Evolutionary conservation across 2,113 vertebrate genomes (phyloP), one percentile per base, ranked within the genome.

Genomic region (Tetrax tetrax): DNA sequence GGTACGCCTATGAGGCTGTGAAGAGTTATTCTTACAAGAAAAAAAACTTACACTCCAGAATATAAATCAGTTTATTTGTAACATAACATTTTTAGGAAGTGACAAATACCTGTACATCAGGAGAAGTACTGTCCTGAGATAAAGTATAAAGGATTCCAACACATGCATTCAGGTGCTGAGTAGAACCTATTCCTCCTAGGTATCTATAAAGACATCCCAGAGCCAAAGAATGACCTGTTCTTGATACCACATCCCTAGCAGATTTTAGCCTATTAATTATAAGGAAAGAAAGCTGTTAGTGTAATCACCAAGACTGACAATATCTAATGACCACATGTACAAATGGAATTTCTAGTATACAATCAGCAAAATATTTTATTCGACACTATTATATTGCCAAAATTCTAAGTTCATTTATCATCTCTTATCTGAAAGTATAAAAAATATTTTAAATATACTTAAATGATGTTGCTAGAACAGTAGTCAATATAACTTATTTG

Each of bases 101-200:
- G 27, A 65, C 37, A 81, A 89, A 38, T 97, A 99, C 99, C 98
- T 99, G 99, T 76, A 99, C 99, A 95, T 99, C 99, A n/a, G 99
- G 99, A 57, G 99, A 99, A 91, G 98, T 99, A 91, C 93, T 99
- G 96, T 99, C 99, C 97, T 99, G 99, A 97, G 99, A 98, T 77
- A 99, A 98, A 77, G 99, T 99, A 97, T 98, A 98, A 77, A 99
- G 98, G 86, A 99, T 98, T 53, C 99, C 98, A 94, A 99, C 97
- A 88, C 98, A 99, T 60, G 99, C 98, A 95, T 97, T 98, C 81
- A 99, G 97, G 96, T 99, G 99, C 51, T 99, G 99, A 93, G 98
- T 89, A n/a, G 99, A 99, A 94, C 97, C 79, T 96, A 99, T 98
- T 65, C 99, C 99, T 93, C 99, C 99, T 23, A 98, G 96, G 91